phyloP scores from a whole-genome alignment of 2,113 vertebrate species.

The Caranx melampygus region DNA sequence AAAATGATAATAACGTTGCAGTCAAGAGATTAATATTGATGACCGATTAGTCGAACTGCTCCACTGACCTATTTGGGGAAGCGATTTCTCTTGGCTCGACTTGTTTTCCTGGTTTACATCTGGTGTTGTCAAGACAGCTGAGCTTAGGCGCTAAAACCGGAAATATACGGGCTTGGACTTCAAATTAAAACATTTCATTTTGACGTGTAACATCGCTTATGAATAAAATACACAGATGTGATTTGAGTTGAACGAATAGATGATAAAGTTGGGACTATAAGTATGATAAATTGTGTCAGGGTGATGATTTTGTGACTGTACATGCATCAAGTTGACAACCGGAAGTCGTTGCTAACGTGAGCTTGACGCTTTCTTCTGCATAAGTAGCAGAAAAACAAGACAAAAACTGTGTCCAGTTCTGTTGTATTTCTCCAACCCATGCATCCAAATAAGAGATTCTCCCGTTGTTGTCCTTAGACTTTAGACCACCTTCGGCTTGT shows the following conservation, averaged over 20 bases:
- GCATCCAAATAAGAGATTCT: accelerated
- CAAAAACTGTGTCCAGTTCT: background rate
- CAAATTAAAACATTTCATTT: slow-evolving; percentile 27
- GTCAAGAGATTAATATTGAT: background rate
- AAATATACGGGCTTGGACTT: accelerated
- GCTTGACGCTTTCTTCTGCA: background rate
- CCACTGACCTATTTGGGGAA: slow-evolving; percentile 54
- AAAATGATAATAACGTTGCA: background rate
- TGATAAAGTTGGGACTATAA: accelerated
- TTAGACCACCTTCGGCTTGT: accelerated
- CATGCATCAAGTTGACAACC: accelerated
- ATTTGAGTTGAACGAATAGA: accelerated
- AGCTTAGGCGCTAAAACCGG: background rate
- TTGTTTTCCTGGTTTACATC: background rate
- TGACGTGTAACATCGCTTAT: accelerated
- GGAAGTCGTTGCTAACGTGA: slow-evolving; percentile 6
- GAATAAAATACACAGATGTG: background rate
- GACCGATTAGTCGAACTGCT: slow-evolving; percentile 44
- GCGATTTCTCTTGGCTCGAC: slow-evolving; percentile 34
- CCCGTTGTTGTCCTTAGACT: accelerated
- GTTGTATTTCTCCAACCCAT: accelerated
- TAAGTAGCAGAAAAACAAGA: slow-evolving; percentile 21
- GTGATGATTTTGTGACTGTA: too few relatives aligned
- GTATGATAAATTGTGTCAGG: accelerated
- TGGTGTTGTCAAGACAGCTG: background rate